Conservation (phyloP, 2,888 invertebrate genomes). For the Phytoseiulus persimilis region DNA sequence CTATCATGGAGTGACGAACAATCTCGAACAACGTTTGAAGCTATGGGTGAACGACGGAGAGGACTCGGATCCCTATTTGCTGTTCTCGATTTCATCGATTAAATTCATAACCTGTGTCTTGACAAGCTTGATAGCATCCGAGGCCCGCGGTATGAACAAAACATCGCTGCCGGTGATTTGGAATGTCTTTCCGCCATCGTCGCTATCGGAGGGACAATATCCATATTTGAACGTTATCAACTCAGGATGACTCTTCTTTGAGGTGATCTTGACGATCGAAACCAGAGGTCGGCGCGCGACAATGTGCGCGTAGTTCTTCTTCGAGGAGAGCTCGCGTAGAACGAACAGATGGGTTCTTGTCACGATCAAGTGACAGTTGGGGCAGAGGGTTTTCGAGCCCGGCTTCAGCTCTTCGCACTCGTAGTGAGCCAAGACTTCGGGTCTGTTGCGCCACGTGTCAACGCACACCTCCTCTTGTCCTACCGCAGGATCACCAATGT, state of each 20-base stretch:
- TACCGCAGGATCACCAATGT: slow-evolving; percentile 48
- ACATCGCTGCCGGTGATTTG: slow-evolving; percentile 44
- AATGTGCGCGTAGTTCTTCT: slow-evolving; percentile 70
- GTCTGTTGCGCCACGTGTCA: slow-evolving; percentile 68
- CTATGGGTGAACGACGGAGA: not conserved
- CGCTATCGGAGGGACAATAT: slow-evolving; percentile 10
- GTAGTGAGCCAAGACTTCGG: slow-evolving; percentile 75
- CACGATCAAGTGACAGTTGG: slow-evolving; percentile 67
- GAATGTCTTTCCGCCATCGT: slow-evolving; percentile 41
- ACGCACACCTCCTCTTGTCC: slow-evolving; percentile 69
- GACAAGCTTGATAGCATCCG: slow-evolving; percentile 76
- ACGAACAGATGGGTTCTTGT: slow-evolving; percentile 77
- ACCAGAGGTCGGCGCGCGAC: slow-evolving; percentile 77
- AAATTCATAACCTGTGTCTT: slow-evolving; percentile 73
- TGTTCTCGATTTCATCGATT: slow-evolving; percentile 42
- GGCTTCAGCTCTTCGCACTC: slow-evolving; percentile 75
- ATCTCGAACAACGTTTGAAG: not conserved
- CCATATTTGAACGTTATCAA: slow-evolving; percentile 95
- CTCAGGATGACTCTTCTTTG: slow-evolving; percentile 87
- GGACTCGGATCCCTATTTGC: not conserved
- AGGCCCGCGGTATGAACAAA: slow-evolving; percentile 82
- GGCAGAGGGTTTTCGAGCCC: slow-evolving; percentile 29
- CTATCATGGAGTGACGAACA: not conserved
- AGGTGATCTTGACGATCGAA: slow-evolving; percentile 91
- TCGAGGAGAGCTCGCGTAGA: slow-evolving; percentile 63